Base-by-base conservation (phyloP, 1,140 invertebrate species). In the Drosophila dunni region DNA sequence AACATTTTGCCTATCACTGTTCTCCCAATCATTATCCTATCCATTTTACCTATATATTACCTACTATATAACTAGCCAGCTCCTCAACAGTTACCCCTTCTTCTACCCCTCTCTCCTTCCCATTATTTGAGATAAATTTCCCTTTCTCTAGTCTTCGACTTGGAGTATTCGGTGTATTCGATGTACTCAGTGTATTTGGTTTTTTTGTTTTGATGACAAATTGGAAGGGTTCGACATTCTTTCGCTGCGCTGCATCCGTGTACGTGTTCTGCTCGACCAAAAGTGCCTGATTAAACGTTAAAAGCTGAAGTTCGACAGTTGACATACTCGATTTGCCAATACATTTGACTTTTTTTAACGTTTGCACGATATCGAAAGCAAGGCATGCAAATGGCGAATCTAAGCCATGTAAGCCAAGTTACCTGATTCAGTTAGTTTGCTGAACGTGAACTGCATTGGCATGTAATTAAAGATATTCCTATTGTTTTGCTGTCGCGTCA, bases 201-300 rank as follows among this genome's bases (percentile, higher is more conserved):
- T 20, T 84, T 73, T 70, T 64, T 79, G 77, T 82, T 78, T 83
- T 60, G 68, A 77, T 67, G 79, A 71, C 84, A 83, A 86, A 86
- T 80, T 89, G 84, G 79, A 86, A 61, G 73, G 69, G 72, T 67
- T 86, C 51, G 69, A 61, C 54, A 71, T 63, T 65, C 64, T 77
- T 73, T 74, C 78, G 64, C 48, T 72, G 73, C 73, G 36, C 66
- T 66, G 75, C 77, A 70, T 67, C 51, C 61, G 36, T 53, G 72
- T 58, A 63, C 61, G 53, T 77, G 76, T 60, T 48, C 64, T 67
- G 50, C 46, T 20, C 67, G 48, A 38, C 51, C 63, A 72, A 63
- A 38, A 51, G 58, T 70, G 51, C 61, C 81, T 80, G 81, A 84
- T 84, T 84, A 71, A 75, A 51, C 45, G 29, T 13, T 1, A 20